Conservation (phyloP, 2,888 invertebrate species). For the Hipparchia semele region DNA sequence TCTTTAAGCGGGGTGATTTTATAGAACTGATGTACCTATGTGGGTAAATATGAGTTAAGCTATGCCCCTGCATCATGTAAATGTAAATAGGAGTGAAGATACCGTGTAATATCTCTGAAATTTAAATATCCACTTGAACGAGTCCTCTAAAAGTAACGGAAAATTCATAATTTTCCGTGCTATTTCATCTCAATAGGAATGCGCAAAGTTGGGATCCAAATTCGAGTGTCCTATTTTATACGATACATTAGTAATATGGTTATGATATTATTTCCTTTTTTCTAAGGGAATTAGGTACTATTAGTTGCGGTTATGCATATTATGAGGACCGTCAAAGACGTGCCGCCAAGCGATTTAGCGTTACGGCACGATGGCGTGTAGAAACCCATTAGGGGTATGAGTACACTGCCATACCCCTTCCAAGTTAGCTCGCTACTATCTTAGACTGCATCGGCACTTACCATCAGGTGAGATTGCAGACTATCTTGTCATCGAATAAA, state of each 20-base stretch:
- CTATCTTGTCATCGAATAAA: too few species aligned
- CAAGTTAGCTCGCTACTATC: too few species aligned
- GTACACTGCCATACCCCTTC: too few species aligned
- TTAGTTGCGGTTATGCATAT: neutral
- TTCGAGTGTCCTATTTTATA: slow-evolving; percentile 20
- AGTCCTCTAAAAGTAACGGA: slow-evolving; percentile 68
- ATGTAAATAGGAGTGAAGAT: slow-evolving; percentile 49
- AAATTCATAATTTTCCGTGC: slow-evolving; percentile 80
- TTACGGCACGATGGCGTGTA: too few species aligned
- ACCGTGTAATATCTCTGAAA: slow-evolving; percentile 68
- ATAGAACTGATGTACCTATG: too few species aligned
- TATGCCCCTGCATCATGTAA: neutral
- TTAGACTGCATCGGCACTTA: too few species aligned
- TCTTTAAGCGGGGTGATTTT: too few species aligned
- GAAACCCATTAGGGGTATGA: too few species aligned
- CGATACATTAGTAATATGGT: slow-evolving; percentile 29
- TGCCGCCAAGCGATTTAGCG: too few species aligned
- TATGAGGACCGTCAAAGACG: too few species aligned
- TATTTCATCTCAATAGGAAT: slow-evolving; percentile 65
- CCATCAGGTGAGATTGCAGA: too few species aligned
- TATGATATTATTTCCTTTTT: neutral
- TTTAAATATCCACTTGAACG: slow-evolving; percentile 63
- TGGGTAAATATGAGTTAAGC: too few species aligned
- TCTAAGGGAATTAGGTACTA: neutral
- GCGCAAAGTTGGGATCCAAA: slow-evolving; percentile 9